These are phyloP conservation scores for Euwallacea fornicatus DNA, from an alignment of 1,140 invertebrate species.

Conservation along the genomic window DNA sequence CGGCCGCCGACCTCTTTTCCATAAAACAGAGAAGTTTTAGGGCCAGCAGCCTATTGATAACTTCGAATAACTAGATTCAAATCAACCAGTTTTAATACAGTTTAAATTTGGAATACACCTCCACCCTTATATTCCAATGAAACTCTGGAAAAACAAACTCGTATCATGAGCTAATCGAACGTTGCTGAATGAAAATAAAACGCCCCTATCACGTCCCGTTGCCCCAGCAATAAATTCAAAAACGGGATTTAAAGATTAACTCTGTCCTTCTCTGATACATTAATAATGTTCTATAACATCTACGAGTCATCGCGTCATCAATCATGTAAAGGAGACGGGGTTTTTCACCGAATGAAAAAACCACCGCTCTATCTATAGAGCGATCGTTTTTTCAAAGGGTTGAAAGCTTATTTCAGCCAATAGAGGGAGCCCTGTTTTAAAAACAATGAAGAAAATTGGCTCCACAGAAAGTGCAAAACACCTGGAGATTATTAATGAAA, in stretches of 20 bases:
- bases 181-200: constrained; percentile 16
- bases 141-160: background rate
- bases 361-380: background rate
- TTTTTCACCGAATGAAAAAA: background rate
- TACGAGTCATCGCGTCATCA: constrained; percentile 29
- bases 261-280: constrained; percentile 26
- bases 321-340: constrained; percentile 21
- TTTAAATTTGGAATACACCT: too few species aligned
- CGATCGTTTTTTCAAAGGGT: too few species aligned
- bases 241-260: constrained; percentile 30
- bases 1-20: too few species aligned
- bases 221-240: constrained; percentile 21
- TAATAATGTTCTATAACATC: constrained; percentile 30
- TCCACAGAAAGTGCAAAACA: background rate
- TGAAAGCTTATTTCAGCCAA: background rate
- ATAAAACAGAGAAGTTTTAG: too few species aligned
- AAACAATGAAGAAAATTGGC: constrained; percentile 9
- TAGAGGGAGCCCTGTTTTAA: too few species aligned
- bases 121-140: background rate
- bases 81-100: too few species aligned
- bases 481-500: constrained; percentile 17
- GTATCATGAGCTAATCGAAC: constrained; percentile 11
- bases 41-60: too few species aligned
- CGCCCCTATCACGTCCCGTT: constrained; percentile 6
- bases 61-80: too few species aligned